These are phyloP conservation scores for Emydura subglobosa DNA, from an alignment of 2,113 vertebrate species.

Conservation along the genomic window DNA sequence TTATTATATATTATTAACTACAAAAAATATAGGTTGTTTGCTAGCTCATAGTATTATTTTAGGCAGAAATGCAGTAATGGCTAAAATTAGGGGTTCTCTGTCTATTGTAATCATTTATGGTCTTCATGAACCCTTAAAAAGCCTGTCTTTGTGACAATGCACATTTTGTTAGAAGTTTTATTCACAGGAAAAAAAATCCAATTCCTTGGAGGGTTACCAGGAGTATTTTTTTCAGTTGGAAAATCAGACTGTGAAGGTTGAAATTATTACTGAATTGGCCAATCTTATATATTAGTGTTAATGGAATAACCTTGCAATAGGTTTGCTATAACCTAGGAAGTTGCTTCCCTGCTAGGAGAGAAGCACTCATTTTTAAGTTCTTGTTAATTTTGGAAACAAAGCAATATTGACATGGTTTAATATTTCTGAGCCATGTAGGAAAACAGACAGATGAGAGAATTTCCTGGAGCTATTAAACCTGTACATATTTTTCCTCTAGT, in stretches of 20 bases:
- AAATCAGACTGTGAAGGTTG: background rate
- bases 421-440: background rate
- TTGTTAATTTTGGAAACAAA: constrained; percentile 3
- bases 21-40: background rate
- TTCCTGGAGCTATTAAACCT: constrained; percentile 30
- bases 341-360: background rate
- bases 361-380: background rate
- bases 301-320: background rate
- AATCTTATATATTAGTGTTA: background rate
- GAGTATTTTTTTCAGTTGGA: background rate
- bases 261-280: background rate
- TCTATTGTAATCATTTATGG: background rate
- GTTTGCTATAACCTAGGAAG: background rate
- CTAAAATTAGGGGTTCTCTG: background rate
- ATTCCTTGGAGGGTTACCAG: background rate
- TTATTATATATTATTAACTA: background rate
- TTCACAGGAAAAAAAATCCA: background rate
- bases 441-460: background rate
- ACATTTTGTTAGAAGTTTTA: background rate
- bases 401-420: background rate
- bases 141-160: background rate
- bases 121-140: background rate
- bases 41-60: background rate
- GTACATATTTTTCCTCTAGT: constrained; percentile 75
- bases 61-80: background rate